Evolutionary conservation across 2,888 invertebrate genomes (phyloP).

Genomic region (Eupelmus urozonus): DNA sequence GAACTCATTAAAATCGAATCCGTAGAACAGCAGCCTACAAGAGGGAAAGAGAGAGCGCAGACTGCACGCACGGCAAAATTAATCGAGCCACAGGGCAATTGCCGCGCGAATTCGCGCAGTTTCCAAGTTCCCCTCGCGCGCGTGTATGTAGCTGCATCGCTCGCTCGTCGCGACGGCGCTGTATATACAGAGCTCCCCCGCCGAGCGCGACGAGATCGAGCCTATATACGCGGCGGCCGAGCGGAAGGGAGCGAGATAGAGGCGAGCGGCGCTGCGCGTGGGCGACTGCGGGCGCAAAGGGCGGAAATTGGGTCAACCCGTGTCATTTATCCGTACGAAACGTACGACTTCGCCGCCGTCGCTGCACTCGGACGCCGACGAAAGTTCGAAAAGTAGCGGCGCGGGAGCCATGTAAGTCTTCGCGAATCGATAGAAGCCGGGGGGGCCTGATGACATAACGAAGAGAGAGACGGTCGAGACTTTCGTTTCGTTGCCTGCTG

Average conservation of each 20-base stretch:
- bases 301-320: slow-evolving; percentile 53
- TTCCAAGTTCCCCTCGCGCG: slow-evolving; percentile 4
- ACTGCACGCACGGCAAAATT: slow-evolving; percentile 18
- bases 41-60: too few species aligned
- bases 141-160: not conserved
- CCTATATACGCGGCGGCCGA: not conserved
- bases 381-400: slow-evolving; percentile 64
- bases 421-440: slow-evolving; percentile 75
- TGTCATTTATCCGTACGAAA: slow-evolving; percentile 46
- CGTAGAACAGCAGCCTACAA: not conserved
- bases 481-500: not conserved
- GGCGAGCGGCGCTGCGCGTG: not conserved
- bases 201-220: slow-evolving; percentile 30
- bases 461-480: not conserved
- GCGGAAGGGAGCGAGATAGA: not conserved
- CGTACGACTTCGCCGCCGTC: slow-evolving; percentile 41
- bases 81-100: slow-evolving; percentile 30
- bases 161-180: slow-evolving; percentile 10
- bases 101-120: slow-evolving; percentile 24
- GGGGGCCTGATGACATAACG: slow-evolving; percentile 59
- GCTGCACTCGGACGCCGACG: slow-evolving; percentile 46
- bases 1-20: slow-evolving; percentile 13
- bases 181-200: not conserved
- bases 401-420: slow-evolving; percentile 69
- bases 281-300: too few species aligned